Conservation (phyloP, 2,113 vertebrate genomes). For the Sander lucioperca region DNA sequence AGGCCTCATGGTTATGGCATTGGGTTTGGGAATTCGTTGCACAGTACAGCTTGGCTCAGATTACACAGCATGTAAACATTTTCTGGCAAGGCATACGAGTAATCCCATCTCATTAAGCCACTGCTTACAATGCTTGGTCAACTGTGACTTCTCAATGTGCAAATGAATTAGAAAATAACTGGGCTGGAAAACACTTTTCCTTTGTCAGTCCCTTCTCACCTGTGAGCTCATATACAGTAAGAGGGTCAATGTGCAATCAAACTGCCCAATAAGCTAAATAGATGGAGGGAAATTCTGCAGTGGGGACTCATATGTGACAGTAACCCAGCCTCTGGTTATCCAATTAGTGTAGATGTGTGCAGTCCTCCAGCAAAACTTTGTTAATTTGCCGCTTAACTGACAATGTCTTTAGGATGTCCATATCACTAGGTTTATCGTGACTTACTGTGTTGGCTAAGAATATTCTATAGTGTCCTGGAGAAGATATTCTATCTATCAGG, state of each 20-base stretch:
- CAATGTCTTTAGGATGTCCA: constrained; percentile 34
- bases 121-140: constrained; percentile 63
- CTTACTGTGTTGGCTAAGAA: not conserved
- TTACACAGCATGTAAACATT: constrained; percentile 57
- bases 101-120: constrained; percentile 66
- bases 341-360: constrained; percentile 51
- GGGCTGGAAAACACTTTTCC: constrained; percentile 49
- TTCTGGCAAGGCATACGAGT: constrained; percentile 45
- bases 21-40: constrained; percentile 39
- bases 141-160: constrained; percentile 58
- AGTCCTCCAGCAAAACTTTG: constrained; percentile 36
- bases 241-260: constrained; percentile 29
- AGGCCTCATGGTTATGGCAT: not conserved
- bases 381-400: constrained; percentile 53
- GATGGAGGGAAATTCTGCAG: constrained; percentile 24
- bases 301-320: constrained; percentile 50
- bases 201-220: constrained; percentile 40
- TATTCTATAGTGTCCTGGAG: not conserved
- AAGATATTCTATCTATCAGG: constrained; percentile 9
- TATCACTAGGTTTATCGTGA: constrained; percentile 20
- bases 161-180: constrained; percentile 56
- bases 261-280: constrained; percentile 43
- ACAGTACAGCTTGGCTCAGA: constrained; percentile 42
- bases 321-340: constrained; percentile 6
- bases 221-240: constrained; percentile 9